Conservation (phyloP, 2,797 vertebrate species). For the Acipenser transmontanus region DNA sequence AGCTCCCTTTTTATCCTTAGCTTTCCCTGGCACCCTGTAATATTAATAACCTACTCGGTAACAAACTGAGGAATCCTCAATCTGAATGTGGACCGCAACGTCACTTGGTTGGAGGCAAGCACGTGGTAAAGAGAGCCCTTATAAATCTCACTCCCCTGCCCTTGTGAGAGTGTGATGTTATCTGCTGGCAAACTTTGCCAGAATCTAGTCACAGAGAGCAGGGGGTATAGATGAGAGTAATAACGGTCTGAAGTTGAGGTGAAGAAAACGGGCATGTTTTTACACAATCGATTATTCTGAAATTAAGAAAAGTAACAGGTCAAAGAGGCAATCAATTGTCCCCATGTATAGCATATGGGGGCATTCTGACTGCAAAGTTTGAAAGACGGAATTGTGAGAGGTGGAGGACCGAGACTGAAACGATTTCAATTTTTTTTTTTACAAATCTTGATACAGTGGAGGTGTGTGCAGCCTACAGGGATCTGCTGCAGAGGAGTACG, state of each 20-base stretch:
- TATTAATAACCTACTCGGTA: conserved; percentile 31
- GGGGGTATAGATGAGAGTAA: conserved; percentile 41
- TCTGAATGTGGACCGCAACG: conserved; percentile 46
- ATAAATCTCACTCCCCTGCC: conserved; percentile 57
- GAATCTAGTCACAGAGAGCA: conserved; percentile 32
- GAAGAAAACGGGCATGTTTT: conserved; percentile 17
- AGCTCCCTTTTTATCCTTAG: no score
- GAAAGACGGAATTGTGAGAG: conserved; percentile 18
- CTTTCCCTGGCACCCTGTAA: conserved; percentile 31
- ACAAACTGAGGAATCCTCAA: conserved; percentile 45
- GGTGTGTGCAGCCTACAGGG: conserved; percentile 35
- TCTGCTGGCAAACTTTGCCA: conserved; percentile 55
- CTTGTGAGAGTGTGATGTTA: conserved; percentile 59
- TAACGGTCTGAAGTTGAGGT: conserved; percentile 25
- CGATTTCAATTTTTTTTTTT: conserved; percentile 13
- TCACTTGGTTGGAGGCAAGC: conserved; percentile 58
- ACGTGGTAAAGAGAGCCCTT: conserved; percentile 63
- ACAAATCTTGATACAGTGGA: conserved; percentile 39
- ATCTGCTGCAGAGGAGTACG: conserved; percentile 20
- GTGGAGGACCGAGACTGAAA: conserved; percentile 20
- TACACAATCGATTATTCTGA: background rate
- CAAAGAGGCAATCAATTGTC: conserved; percentile 15
- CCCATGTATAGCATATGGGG: background rate
- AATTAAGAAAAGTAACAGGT: no score
- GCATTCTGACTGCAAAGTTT: conserved; percentile 8